A percentile compares a stretch with the other conserved stretches of the same genome.
Conservation (phyloP, 1,140 invertebrate species). For the Steinernema feltiae region DNA sequence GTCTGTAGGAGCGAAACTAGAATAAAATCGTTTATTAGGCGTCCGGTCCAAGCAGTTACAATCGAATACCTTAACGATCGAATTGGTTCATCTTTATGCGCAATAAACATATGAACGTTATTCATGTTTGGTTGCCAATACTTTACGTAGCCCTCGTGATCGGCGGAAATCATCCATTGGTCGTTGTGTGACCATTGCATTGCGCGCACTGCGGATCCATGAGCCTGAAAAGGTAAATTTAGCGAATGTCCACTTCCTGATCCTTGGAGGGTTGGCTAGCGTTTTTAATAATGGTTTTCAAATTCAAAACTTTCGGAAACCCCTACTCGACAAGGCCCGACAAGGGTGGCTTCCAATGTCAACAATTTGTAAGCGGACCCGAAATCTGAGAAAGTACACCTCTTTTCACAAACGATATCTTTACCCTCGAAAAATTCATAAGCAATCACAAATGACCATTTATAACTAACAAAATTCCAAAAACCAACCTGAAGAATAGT, state of each 20-base stretch:
- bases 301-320: no score
- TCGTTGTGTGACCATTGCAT: slow-evolving; percentile 99
- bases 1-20: slow-evolving; percentile 96
- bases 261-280: no score
- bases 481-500: slow-evolving; percentile 86
- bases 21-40: slow-evolving; percentile 26
- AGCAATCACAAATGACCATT: no score
- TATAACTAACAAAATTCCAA: no score
- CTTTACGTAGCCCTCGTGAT: slow-evolving; percentile 96
- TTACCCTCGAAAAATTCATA: no score
- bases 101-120: slow-evolving; percentile 99
- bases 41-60: not conserved
- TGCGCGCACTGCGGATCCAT: slow-evolving; percentile 89
- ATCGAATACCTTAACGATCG: slow-evolving; percentile 79
- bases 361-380: no score
- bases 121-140: slow-evolving; percentile 99
- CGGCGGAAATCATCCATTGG: slow-evolving; percentile 98
- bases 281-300: no score
- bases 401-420: no score
- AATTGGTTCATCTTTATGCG: slow-evolving; percentile 92
- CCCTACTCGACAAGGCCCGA: no score
- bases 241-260: no score
- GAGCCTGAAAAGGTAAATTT: slow-evolving; percentile 75
- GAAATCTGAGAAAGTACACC: no score
- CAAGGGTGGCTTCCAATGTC: no score